These are phyloP conservation scores for Karalla daura DNA, from an alignment of 2,797 vertebrate genomes.

Conservation along the genomic window DNA sequence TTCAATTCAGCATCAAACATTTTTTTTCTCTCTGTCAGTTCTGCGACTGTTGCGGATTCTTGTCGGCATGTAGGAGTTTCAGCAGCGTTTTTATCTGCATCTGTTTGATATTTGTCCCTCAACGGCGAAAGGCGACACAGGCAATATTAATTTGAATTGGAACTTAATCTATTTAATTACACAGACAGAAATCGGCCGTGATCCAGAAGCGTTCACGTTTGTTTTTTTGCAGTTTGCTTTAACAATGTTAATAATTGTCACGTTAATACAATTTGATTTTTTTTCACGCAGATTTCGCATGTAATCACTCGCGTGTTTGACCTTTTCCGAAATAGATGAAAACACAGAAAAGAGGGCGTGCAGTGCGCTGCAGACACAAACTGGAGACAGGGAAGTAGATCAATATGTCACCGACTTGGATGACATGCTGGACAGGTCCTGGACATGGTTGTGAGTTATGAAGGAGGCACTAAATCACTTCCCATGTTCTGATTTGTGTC, in stretches of 20 bases:
- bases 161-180: not conserved
- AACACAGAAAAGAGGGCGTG: conserved; percentile 36
- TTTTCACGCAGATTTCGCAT: conserved; percentile 1
- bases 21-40: conserved; percentile 35
- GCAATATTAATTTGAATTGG: not conserved
- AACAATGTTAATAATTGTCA: not conserved
- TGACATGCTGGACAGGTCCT: conserved; percentile 76
- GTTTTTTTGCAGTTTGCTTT: not conserved
- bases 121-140: not conserved
- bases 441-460: conserved; percentile 82
- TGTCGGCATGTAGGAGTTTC: not conserved
- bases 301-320: conserved; percentile 28
- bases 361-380: conserved; percentile 59
- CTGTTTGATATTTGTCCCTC: not conserved
- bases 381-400: conserved; percentile 77
- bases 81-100: not conserved
- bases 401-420: conserved; percentile 78
- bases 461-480: conserved; percentile 82
- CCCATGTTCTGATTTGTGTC: conserved; percentile 82
- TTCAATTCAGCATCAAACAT: conserved; percentile 19
- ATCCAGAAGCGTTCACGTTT: too few relatives aligned
- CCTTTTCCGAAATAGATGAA: conserved; percentile 31
- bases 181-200: not conserved
- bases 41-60: conserved; percentile 21
- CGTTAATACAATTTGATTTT: not conserved